These are phyloP conservation scores for Hippopotamus amphibius DNA, from an alignment of 2,113 vertebrate species.

Conservation along the genomic window DNA sequence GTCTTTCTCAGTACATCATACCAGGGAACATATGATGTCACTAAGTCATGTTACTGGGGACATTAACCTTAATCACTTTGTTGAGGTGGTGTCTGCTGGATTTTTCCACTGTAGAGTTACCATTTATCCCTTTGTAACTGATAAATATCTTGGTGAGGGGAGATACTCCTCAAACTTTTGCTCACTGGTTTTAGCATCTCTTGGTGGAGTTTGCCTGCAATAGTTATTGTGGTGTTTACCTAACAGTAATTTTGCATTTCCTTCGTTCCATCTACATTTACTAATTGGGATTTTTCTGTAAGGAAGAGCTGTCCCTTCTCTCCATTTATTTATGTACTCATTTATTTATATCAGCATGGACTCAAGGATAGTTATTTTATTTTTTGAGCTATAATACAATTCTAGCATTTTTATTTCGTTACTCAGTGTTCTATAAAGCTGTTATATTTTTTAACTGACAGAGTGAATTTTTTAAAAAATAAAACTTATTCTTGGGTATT, in stretches of 20 bases:
- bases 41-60: slow-evolving; percentile 4
- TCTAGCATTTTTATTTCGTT: slow-evolving; percentile 16
- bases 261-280: not conserved
- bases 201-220: not conserved
- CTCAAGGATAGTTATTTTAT: not conserved
- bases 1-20: not conserved
- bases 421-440: not conserved
- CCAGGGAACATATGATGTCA: not conserved
- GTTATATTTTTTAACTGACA: slow-evolving; percentile 42
- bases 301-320: not conserved
- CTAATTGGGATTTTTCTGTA: slow-evolving; percentile 11
- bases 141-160: not conserved
- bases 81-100: not conserved
- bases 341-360: slow-evolving; percentile 29
- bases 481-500: slow-evolving; percentile 32
- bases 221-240: slow-evolving; percentile 10
- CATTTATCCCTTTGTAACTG: slow-evolving; percentile 24
- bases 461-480: slow-evolving; percentile 44
- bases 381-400: slow-evolving; percentile 21
- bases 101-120: not conserved
- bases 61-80: not conserved
- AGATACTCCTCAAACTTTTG: not conserved
- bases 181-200: not conserved
- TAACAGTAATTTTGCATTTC: slow-evolving; percentile 24
- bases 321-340: not conserved